Evolutionary conservation across 1,140 invertebrate species (phyloP).

Genomic region (Cotesia typhae): DNA sequence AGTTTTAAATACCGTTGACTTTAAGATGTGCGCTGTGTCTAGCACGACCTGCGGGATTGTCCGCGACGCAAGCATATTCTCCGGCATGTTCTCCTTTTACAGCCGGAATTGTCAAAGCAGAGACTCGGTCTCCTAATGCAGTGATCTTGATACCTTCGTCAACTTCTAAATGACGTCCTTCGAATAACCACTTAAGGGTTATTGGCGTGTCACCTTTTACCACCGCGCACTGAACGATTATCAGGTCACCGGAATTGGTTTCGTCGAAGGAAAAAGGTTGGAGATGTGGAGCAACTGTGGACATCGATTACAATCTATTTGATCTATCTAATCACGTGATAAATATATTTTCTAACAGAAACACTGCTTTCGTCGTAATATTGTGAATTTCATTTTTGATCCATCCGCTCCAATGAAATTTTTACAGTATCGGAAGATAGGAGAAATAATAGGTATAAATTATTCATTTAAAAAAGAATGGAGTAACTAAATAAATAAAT

Average conservation of each 20-base stretch:
- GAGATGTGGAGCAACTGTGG: slow-evolving; percentile 62
- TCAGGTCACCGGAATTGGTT: slow-evolving; percentile 68
- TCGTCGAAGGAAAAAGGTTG: slow-evolving; percentile 64
- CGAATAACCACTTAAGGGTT: slow-evolving; percentile 73
- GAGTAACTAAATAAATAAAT: slow-evolving; percentile 19
- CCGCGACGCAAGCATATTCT: slow-evolving; percentile 79
- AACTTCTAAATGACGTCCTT: slow-evolving; percentile 61
- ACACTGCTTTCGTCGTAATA: too few relatives aligned
- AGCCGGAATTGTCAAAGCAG: slow-evolving; percentile 64
- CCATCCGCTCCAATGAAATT: too few relatives aligned
- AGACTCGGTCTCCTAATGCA: slow-evolving; percentile 67
- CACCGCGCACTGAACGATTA: slow-evolving; percentile 75
- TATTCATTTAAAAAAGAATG: neutral
- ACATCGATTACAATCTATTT: slow-evolving; percentile 21
- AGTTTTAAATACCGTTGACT: slow-evolving; percentile 63
- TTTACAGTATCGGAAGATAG: too few relatives aligned
- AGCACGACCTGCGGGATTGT: slow-evolving; percentile 73
- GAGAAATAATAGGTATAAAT: too few relatives aligned
- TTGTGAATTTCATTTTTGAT: too few relatives aligned
- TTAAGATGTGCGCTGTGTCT: slow-evolving; percentile 69
- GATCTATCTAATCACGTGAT: neutral
- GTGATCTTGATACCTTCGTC: slow-evolving; percentile 69
- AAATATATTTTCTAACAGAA: neutral
- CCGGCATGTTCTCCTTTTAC: slow-evolving; percentile 70
- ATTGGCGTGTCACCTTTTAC: slow-evolving; percentile 79